These are phyloP conservation scores for Stigmatopora nigra DNA, from an alignment of 2,113 vertebrate genomes.

Conservation along the genomic window DNA sequence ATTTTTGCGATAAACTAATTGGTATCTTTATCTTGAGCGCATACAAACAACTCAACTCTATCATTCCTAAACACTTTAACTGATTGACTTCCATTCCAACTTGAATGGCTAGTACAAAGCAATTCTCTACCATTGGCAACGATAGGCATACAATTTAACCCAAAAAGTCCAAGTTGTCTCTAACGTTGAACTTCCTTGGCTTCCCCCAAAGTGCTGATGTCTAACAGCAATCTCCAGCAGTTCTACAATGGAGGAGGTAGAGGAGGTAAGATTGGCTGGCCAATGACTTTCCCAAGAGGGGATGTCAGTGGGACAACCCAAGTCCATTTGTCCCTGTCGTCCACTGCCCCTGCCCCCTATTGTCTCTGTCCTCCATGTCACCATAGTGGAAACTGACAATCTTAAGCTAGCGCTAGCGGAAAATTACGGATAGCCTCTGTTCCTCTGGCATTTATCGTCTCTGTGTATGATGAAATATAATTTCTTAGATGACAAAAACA, in stretches of 20 bases:
- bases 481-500: background rate
- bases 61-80: no score
- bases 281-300: constrained; percentile 32
- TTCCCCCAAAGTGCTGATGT: constrained; percentile 75
- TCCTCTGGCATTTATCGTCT: constrained; percentile 12
- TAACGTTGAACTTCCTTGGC: constrained; percentile 64
- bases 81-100: no score
- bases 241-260: constrained; percentile 80
- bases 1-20: no score
- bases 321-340: constrained; percentile 31
- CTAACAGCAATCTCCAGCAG: constrained; percentile 74
- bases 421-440: constrained; percentile 38
- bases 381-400: constrained; percentile 27
- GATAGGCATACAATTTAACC: no score
- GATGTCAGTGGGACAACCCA: constrained; percentile 33
- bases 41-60: no score
- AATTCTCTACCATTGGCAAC: no score
- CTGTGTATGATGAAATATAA: background rate
- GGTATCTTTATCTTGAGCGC: no score
- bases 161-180: constrained; percentile 42
- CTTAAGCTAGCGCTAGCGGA: constrained; percentile 4
- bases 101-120: no score
- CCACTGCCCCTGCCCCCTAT: background rate
- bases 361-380: constrained; percentile 58
- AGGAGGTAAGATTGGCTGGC: constrained; percentile 74